These are phyloP conservation scores for Noctua janthina DNA, from an alignment of 2,888 invertebrate genomes.

Conservation along the genomic window DNA sequence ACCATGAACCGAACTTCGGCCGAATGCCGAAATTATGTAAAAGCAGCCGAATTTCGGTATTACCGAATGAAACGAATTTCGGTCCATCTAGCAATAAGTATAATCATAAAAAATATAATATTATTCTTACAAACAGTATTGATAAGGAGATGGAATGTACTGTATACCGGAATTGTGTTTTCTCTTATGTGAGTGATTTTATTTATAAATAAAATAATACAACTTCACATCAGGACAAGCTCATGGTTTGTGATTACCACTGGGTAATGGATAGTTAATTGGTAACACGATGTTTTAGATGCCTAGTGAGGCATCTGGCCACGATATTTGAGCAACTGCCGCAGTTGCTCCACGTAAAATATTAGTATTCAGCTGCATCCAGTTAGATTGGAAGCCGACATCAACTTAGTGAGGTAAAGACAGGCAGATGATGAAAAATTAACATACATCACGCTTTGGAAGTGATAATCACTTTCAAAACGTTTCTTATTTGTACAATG, in stretches of 20 bases:
- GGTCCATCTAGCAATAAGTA: background rate
- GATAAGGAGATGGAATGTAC: constrained; percentile 51
- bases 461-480: background rate
- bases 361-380: background rate
- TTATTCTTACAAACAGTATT: background rate
- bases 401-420: background rate
- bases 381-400: background rate
- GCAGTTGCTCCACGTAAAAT: background rate
- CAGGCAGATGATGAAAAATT: background rate
- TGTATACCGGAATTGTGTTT: constrained; percentile 1
- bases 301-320: background rate
- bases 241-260: background rate
- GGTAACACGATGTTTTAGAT: background rate
- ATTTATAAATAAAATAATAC: background rate
- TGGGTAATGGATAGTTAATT: background rate
- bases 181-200: constrained; percentile 40
- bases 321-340: background rate
- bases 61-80: background rate
- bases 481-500: background rate
- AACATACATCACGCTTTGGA: too few relatives aligned
- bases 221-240: background rate
- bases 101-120: constrained; percentile 9
- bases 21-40: constrained; percentile 1
- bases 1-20: background rate
- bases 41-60: background rate